phyloP scores from a whole-genome alignment of 2,888 invertebrate genomes.

The Eutolmus rufibarbis region DNA sequence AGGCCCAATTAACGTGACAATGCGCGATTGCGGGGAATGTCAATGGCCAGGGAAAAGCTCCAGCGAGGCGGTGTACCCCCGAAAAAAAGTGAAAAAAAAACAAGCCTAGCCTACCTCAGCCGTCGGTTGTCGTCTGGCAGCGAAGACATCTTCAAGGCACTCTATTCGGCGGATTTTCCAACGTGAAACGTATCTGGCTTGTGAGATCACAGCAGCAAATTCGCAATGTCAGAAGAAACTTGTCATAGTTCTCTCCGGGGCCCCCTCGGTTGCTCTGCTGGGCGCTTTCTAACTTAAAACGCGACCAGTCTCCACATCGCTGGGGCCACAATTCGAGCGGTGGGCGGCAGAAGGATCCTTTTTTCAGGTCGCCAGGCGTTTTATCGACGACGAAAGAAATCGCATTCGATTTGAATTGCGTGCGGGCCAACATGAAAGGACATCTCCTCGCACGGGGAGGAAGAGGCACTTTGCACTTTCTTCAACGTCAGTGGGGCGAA shows the following conservation, averaged over 20 bases:
- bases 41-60: slow-evolving; percentile 16
- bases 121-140: slow-evolving; percentile 45
- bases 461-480: not conserved
- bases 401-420: not conserved
- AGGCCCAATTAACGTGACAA: slow-evolving; percentile 17
- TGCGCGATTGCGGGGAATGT: slow-evolving; percentile 33
- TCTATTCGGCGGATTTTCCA: not conserved
- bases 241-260: slow-evolving; percentile 13
- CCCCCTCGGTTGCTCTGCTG: not conserved
- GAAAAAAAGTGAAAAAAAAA: not conserved
- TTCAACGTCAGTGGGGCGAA: not conserved
- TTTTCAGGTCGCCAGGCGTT: not conserved
- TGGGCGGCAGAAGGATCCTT: not conserved
- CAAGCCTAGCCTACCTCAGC: slow-evolving; percentile 46
- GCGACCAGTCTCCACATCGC: not conserved
- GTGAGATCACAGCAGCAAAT: slow-evolving; percentile 8
- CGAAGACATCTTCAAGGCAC: slow-evolving; percentile 43
- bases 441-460: not conserved
- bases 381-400: not conserved
- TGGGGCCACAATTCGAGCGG: not conserved
- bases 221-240: slow-evolving; percentile 30
- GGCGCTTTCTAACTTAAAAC: not conserved
- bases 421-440: not conserved
- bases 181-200: not conserved
- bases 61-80: not conserved